phyloP scores from a whole-genome alignment of 1,140 invertebrate species.

The Leptopilina boulardi region DNA sequence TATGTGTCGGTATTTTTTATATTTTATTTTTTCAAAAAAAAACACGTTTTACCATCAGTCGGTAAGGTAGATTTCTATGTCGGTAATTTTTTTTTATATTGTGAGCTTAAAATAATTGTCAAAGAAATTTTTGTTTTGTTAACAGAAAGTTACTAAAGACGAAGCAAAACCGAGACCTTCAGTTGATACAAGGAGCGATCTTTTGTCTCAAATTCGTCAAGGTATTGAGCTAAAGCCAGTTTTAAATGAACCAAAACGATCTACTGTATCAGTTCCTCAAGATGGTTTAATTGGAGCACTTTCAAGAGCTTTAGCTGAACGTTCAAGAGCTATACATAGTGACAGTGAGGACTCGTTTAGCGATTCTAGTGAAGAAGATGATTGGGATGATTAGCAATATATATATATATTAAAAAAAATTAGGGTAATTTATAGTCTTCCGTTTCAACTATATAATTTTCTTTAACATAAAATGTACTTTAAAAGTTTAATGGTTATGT shows the following conservation, averaged over 20 bases:
- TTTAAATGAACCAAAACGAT: constrained; percentile 57
- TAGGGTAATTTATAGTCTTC: constrained; percentile 9
- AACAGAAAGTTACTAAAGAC: constrained; percentile 79
- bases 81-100: too few relatives aligned
- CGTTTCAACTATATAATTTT: not conserved
- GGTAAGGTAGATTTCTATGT: too few relatives aligned
- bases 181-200: constrained; percentile 80
- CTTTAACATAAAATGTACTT: not conserved
- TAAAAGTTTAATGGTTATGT: constrained; percentile 7
- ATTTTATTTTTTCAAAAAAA: too few relatives aligned
- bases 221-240: constrained; percentile 86
- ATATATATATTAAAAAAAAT: not conserved
- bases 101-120: too few relatives aligned
- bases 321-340: constrained; percentile 83
- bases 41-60: too few relatives aligned
- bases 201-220: constrained; percentile 87
- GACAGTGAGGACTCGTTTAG: constrained; percentile 78
- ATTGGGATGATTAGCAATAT: constrained; percentile 81
- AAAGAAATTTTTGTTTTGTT: constrained; percentile 2
- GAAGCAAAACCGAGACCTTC: constrained; percentile 62
- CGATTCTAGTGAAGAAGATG: constrained; percentile 81
- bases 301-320: constrained; percentile 85
- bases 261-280: constrained; percentile 62
- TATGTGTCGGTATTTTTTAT: too few relatives aligned
- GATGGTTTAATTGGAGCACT: constrained; percentile 87